Evolutionary conservation across 2,888 invertebrate genomes (phyloP).

Genomic region (Nycteola revayana): DNA sequence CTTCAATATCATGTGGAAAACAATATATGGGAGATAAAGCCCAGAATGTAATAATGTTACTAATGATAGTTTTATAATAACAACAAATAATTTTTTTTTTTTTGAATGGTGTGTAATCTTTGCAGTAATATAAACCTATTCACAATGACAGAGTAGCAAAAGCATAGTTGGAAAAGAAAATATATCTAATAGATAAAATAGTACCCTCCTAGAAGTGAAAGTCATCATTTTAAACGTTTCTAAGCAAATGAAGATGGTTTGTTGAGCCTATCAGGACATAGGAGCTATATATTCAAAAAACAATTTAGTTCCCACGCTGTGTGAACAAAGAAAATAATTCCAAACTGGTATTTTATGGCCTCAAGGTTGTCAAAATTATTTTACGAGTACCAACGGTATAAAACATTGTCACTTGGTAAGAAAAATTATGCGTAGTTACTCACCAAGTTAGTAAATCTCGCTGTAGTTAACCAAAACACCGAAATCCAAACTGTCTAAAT

Average conservation of each 20-base stretch:
- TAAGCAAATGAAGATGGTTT: neutral
- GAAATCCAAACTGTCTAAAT: slow-evolving; percentile 49
- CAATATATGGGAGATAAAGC: too few relatives aligned
- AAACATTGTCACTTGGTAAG: slow-evolving; percentile 53
- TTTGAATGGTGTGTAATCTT: too few relatives aligned
- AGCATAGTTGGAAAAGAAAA: too few relatives aligned
- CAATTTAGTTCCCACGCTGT: slow-evolving; percentile 12
- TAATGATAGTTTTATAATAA: too few relatives aligned
- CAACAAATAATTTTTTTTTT: too few relatives aligned
- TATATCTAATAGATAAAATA: too few relatives aligned
- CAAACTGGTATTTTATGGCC: slow-evolving; percentile 49
- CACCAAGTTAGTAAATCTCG: slow-evolving; percentile 49
- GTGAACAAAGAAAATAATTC: slow-evolving; percentile 57
- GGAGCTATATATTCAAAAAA: slow-evolving; percentile 9
- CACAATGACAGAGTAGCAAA: too few relatives aligned
- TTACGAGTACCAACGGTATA: slow-evolving; percentile 30
- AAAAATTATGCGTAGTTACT: slow-evolving; percentile 65
- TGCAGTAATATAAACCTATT: too few relatives aligned
- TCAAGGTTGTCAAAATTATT: slow-evolving; percentile 75
- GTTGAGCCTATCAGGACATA: slow-evolving; percentile 5
- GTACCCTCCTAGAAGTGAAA: too few relatives aligned
- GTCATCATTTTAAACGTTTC: slow-evolving; percentile 6
- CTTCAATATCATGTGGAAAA: too few relatives aligned
- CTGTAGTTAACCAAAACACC: slow-evolving; percentile 34
- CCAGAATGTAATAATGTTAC: too few relatives aligned